phyloP scores from a whole-genome alignment of 1,140 invertebrate species.

The Conopomorpha cramerella region DNA sequence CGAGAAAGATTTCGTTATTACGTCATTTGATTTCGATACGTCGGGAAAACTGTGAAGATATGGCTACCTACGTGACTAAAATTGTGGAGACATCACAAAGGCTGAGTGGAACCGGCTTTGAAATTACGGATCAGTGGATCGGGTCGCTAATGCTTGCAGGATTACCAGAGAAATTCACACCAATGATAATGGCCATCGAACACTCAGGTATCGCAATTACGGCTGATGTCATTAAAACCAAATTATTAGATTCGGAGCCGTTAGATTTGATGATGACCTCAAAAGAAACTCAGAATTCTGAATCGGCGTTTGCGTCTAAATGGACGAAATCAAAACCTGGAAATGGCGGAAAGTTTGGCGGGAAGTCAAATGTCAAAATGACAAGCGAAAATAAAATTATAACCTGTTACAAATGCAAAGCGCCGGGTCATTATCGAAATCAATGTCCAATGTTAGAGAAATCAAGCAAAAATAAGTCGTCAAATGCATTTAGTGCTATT shows the following conservation, averaged over 20 bases:
- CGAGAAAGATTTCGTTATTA: constrained; percentile 7
- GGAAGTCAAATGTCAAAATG: constrained; percentile 1
- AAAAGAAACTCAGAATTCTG: background rate
- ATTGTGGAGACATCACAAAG: constrained; percentile 9
- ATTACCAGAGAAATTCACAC: constrained; percentile 2
- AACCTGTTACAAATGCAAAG: no score
- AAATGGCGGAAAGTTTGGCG: background rate
- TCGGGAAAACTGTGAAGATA: constrained; percentile 4
- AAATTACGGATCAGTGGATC: constrained; percentile 9
- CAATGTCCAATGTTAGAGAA: no score
- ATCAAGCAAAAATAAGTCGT: no score
- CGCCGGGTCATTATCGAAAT: no score
- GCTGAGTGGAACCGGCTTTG: constrained; percentile 9
- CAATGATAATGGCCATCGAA: constrained; percentile 15
- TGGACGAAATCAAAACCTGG: no score
- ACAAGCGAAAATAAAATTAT: no score
- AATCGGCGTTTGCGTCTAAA: background rate
- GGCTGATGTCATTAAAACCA: constrained; percentile 15
- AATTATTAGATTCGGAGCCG: constrained; percentile 12
- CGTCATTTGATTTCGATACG: constrained; percentile 9
- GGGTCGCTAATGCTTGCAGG: constrained; percentile 5
- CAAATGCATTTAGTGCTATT: no score
- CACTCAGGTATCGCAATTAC: constrained; percentile 12
- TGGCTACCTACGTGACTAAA: constrained; percentile 7
- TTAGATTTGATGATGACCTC: no score